These are phyloP conservation scores for Leptosomus discolor DNA, from an alignment of 2,113 vertebrate genomes.

Conservation along the genomic window DNA sequence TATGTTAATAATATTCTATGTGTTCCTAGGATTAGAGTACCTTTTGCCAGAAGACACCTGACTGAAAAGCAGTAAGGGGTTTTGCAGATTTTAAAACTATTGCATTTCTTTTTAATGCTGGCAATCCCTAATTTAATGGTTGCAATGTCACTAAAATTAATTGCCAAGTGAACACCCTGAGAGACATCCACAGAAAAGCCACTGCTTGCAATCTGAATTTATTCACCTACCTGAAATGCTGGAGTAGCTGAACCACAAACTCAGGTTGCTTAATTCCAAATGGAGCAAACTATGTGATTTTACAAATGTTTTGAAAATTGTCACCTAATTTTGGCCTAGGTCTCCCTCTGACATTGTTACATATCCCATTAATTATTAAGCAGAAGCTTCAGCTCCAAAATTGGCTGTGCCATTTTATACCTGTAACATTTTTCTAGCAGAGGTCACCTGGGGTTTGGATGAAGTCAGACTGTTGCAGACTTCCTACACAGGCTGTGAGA, in stretches of 20 bases:
- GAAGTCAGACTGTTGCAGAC: not conserved
- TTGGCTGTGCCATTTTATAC: not conserved
- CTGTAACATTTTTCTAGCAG: not conserved
- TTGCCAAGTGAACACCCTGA: not conserved
- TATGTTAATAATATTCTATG: not conserved
- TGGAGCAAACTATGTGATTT: not conserved
- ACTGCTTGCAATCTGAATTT: not conserved
- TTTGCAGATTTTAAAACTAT: not conserved
- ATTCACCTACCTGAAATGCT: not conserved
- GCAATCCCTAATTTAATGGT: not conserved
- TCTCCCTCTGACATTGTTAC: not conserved
- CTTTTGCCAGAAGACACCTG: not conserved
- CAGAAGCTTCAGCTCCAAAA: not conserved
- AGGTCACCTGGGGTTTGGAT: not conserved
- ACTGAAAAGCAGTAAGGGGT: not conserved
- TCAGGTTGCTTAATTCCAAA: not conserved
- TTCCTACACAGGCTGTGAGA: not conserved
- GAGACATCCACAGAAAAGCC: not conserved
- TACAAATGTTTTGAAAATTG: not conserved
- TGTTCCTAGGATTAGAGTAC: not conserved
- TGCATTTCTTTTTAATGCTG: not conserved
- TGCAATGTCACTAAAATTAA: not conserved
- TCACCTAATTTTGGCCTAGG: not conserved
- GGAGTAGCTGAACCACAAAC: not conserved
- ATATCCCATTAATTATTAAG: not conserved